Evolutionary conservation across 2,797 vertebrate genomes (phyloP).

Genomic region (Alectoris magna): DNA sequence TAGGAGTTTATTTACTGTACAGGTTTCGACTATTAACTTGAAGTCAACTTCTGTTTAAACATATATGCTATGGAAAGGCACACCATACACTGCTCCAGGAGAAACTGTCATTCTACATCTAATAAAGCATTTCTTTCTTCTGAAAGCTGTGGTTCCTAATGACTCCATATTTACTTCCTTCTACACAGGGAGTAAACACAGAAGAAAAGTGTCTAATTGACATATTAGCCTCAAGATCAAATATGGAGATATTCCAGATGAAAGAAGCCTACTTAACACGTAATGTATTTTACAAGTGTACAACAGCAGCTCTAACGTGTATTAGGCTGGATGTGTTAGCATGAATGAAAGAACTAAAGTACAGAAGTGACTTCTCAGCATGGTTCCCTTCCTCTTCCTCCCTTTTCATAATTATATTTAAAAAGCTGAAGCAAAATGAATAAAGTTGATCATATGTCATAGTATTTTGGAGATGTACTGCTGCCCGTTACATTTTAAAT

Average conservation of each 20-base stretch:
- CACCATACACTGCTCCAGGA: neutral
- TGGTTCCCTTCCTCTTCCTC: neutral
- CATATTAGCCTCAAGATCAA: conserved; percentile 84
- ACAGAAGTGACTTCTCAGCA: neutral
- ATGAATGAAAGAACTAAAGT: neutral
- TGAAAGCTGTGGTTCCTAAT: neutral
- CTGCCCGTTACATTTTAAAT: neutral
- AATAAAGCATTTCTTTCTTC: neutral
- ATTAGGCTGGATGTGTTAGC: neutral
- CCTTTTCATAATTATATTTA: neutral
- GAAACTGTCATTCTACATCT: neutral
- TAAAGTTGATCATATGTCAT: neutral
- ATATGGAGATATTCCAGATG: conserved; percentile 82
- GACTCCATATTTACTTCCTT: conserved; percentile 4
- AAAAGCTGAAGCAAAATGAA: neutral
- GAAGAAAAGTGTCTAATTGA: conserved; percentile 85
- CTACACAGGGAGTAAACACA: conserved; percentile 77
- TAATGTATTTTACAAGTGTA: conserved; percentile 58
- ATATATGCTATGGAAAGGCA: neutral
- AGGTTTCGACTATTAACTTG: neutral
- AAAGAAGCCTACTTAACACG: conserved; percentile 82
- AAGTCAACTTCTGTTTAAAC: neutral
- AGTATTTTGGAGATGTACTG: neutral
- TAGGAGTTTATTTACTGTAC: neutral
- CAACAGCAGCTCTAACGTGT: neutral